Evolutionary conservation across 2,888 invertebrate genomes (phyloP), one percentile per base, ranked within the genome.

Genomic region (Drosophila birchii): DNA sequence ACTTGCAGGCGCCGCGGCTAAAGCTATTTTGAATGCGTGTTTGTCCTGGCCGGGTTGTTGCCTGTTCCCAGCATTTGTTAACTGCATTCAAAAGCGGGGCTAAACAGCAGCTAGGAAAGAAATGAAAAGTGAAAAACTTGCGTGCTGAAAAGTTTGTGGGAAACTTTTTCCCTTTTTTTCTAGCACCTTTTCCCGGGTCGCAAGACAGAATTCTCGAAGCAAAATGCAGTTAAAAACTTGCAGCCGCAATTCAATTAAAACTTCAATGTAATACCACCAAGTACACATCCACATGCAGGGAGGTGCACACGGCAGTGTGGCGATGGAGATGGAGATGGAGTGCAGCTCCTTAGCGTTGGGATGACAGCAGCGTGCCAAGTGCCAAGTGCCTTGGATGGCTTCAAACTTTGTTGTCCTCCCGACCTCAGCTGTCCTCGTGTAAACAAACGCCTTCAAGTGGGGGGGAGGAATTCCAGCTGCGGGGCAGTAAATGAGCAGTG

Each of bases 171-270:
- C n/a, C n/a, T n/a, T 59, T 51, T 80, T 80, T 78, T 76, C 77
- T 86, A 62, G 58, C 85, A 82, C 84, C 82, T 86, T 78, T 77
- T 77, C 34, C 29, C 26, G 54, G 44, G 23, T 49, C 32, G 29
- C 18, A 39, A 8, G 41, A 9, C 59, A 38, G 45, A 38, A 51
- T 45, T 23, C 66, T 47, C 39, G 38, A 49, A 60, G 49, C 67
- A 29, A 80, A 80, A 84, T 82, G 85, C 82, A 86, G 87, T 82
- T 86, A 81, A 84, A 81, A 88, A 86, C 88, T 86, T 86, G 76
- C 88, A 75, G 78, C 86, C 86, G 81, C 86, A 86, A 86, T 86
- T 86, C 88, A 86, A 86, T 86, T 86, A 86, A 86, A 86, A 86
- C 85, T 86, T 86, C 79, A 80, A 81, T 84, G 79, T 75, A 68